phyloP scores from a whole-genome alignment of 1,140 invertebrate genomes.

The Drosophila auraria region DNA sequence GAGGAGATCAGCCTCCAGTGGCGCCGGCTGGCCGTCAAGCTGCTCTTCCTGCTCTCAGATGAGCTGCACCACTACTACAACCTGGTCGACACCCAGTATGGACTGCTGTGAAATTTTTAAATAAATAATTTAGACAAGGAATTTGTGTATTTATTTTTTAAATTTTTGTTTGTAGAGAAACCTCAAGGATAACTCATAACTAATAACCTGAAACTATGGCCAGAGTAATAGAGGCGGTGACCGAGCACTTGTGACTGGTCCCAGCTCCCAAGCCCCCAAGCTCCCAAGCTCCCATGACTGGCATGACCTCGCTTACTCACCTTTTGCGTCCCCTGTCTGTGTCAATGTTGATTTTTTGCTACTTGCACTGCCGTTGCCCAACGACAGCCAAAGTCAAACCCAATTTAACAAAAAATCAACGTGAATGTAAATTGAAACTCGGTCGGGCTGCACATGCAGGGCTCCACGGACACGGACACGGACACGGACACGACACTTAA shows the following conservation, averaged over 20 bases:
- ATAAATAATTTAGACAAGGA: too few species aligned
- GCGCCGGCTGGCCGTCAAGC: too few species aligned
- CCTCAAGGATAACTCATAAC: too few species aligned
- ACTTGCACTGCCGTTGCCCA: slow-evolving; percentile 35
- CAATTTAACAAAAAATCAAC: slow-evolving; percentile 82
- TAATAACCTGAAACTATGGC: slow-evolving; percentile 2
- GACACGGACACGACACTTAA: slow-evolving; percentile 41
- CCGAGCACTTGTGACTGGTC: neutral
- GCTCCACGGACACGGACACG: slow-evolving; percentile 1
- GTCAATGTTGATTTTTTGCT: slow-evolving; percentile 76
- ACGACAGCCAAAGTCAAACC: slow-evolving; percentile 74
- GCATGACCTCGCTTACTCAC: slow-evolving; percentile 41
- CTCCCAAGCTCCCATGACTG: neutral
- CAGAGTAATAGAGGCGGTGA: slow-evolving; percentile 12
- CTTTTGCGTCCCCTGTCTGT: slow-evolving; percentile 40
- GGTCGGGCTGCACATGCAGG: slow-evolving; percentile 32
- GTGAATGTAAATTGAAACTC: slow-evolving; percentile 79
- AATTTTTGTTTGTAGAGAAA: too few species aligned
- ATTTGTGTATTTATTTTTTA: too few species aligned
- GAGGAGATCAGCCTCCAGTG: too few species aligned
- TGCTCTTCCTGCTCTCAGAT: too few species aligned
- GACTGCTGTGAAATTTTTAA: too few species aligned
- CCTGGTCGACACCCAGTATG: too few species aligned
- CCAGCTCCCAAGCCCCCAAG: neutral
- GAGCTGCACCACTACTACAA: too few species aligned